Evolutionary conservation across 2,797 vertebrate species (phyloP).

Genomic region (Hyperoplus lanceolatus): DNA sequence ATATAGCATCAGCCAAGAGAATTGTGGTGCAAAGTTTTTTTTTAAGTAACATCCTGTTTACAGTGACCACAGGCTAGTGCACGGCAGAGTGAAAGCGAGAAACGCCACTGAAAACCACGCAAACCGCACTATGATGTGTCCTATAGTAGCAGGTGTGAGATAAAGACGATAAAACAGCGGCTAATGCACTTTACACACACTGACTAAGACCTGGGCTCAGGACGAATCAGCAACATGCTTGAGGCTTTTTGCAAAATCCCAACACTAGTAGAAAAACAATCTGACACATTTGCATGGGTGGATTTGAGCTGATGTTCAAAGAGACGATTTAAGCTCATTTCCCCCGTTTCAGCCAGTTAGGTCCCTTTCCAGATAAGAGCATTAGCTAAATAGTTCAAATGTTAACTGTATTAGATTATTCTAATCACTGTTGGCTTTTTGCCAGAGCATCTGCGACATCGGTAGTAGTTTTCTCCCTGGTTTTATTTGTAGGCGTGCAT

Average conservation of each 20-base stretch:
- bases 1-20: not conserved
- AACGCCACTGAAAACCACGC: not conserved
- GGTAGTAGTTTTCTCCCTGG: constrained; percentile 12
- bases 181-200: constrained; percentile 17
- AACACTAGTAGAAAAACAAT: constrained; percentile 42
- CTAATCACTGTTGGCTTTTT: constrained; percentile 44
- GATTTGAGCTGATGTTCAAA: constrained; percentile 43
- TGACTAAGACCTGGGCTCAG: constrained; percentile 17
- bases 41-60: not conserved
- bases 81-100: not conserved
- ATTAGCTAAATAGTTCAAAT: constrained; percentile 63
- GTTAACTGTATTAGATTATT: constrained; percentile 61
- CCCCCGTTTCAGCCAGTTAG: constrained; percentile 38
- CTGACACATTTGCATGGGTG: constrained; percentile 32
- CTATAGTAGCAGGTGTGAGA: constrained; percentile 4
- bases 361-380: constrained; percentile 62
- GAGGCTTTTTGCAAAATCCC: constrained; percentile 37
- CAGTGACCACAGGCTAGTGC: constrained; percentile 35
- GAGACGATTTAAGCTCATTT: constrained; percentile 48
- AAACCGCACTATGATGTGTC: not conserved
- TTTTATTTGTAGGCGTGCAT: constrained; percentile 25
- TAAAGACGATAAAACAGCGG: not conserved
- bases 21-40: not conserved
- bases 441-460: constrained; percentile 24
- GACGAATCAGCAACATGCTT: constrained; percentile 25